Evolutionary conservation across 2,888 invertebrate species (phyloP), one percentile per base, ranked within the genome.

Genomic region (Galeopsomyia nigrocyanea): DNA sequence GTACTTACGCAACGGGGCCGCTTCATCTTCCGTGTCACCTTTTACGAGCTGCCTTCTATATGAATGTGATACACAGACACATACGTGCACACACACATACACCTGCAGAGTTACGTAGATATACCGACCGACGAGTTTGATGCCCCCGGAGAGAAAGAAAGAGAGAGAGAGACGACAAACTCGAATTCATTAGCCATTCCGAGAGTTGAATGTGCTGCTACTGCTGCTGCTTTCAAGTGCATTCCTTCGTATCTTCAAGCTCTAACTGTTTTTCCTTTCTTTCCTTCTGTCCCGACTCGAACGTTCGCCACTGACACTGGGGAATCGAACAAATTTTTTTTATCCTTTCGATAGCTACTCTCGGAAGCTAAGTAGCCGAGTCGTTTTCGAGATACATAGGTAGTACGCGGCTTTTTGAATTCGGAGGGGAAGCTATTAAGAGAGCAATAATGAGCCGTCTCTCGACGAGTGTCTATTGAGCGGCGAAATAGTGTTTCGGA

Each of bases 121-220:
- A n/a, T 9, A 26, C 26, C 53, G 6, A 39, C 50, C 26, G 47
- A 16, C 39, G 58, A 21, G 51, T 68, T 68, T 61, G 51, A 67
- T 60, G 58, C 39, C 51, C 58, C 58, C 46, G 10, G 63, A 65
- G 63, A 60, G 61, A 21, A n/a, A 26, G 26, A 26, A 5, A 26
- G 26, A 26, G 26, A 26, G 26, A 26, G 26, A 26, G 26, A 26
- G 26, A 26, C 26, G 26, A 47, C 17, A 67, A 46, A 68, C 55
- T 58, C 50, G 66, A 58, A 58, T 67, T 58, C 50, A 51, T 67
- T 56, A 67, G 58, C 19, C 26, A 67, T 31, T 67, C 31, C 39
- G 14, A 50, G 47, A 19, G 63, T n/a, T 1, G 39, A 39, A 39
- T 39, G 13, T 5, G 26, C 26, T 26, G 26, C 21, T 9, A 6